phyloP scores from a whole-genome alignment of 64 coral and sea anemone species.

The Pocillopora verrucosa region DNA sequence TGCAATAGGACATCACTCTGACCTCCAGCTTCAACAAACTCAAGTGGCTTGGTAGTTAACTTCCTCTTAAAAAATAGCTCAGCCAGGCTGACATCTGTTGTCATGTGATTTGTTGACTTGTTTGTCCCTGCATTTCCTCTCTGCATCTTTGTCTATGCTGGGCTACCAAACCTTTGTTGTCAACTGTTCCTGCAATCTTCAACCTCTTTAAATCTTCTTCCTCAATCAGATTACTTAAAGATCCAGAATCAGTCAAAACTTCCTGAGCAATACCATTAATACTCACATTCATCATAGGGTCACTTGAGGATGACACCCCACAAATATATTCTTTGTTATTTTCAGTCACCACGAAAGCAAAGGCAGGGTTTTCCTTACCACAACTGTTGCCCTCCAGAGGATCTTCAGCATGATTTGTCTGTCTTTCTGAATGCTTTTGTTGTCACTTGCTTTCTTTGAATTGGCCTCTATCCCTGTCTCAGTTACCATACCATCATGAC shows the following conservation, averaged over 20 bases:
- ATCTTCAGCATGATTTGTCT: too few species aligned
- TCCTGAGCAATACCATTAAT: conserved; percentile 12
- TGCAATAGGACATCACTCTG: background rate
- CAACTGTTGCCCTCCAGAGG: too few species aligned
- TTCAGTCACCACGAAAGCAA: too few species aligned
- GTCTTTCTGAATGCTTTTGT: too few species aligned
- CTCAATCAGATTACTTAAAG: background rate
- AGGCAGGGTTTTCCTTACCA: too few species aligned
- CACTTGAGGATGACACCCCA: too few species aligned
- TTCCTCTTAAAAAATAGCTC: conserved; percentile 20
- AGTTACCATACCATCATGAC: too few species aligned
- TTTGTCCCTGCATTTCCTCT: conserved; percentile 37
- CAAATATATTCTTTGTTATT: too few species aligned
- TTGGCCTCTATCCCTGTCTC: too few species aligned
- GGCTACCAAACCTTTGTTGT: conserved; percentile 56
- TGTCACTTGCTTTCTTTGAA: too few species aligned
- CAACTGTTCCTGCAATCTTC: conserved; percentile 20
- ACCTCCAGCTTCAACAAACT: background rate
- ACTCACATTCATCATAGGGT: background rate
- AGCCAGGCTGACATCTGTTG: background rate
- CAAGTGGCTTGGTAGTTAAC: conserved; percentile 10
- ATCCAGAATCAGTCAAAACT: background rate
- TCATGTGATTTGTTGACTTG: conserved; percentile 30
- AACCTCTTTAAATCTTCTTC: conserved; percentile 23
- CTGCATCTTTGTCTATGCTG: conserved; percentile 22